phyloP scores from a whole-genome alignment of 2,113 vertebrate species.

The Monopterus albus region DNA sequence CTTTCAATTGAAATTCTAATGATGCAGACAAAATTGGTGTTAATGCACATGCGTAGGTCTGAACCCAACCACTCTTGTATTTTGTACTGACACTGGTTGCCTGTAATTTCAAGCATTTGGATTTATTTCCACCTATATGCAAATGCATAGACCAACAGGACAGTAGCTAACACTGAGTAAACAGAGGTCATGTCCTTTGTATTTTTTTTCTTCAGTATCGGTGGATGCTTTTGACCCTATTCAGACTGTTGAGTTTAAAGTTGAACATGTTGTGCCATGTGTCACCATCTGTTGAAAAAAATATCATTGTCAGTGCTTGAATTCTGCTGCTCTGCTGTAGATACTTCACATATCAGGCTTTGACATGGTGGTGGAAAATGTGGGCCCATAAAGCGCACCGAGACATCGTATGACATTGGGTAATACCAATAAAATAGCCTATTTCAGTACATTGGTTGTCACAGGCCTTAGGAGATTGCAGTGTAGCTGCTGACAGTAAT shows the following conservation, averaged over 20 bases:
- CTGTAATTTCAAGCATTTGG: neutral
- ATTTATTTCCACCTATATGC: neutral
- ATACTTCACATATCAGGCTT: too few species aligned
- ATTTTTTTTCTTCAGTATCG: neutral
- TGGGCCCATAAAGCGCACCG: neutral
- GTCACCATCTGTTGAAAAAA: neutral
- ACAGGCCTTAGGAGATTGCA: slow-evolving; percentile 17
- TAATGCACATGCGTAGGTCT: slow-evolving; percentile 20
- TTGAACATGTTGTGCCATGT: neutral
- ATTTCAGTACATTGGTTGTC: slow-evolving; percentile 15
- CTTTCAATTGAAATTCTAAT: slow-evolving; percentile 16
- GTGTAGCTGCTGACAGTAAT: slow-evolving; percentile 33
- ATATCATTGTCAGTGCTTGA: neutral
- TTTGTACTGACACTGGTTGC: neutral
- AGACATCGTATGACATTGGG: neutral
- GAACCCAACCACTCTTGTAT: neutral
- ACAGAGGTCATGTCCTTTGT: neutral
- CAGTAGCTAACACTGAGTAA: neutral
- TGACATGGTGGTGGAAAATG: neutral
- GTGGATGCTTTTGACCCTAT: neutral
- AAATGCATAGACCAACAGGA: neutral
- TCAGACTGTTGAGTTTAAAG: neutral
- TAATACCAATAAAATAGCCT: slow-evolving; percentile 10
- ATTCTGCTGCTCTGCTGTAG: too few species aligned
- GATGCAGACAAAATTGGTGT: neutral